A percentile compares a stretch with the other conserved stretches of the same genome.
phyloP scores from a whole-genome alignment of 2,888 invertebrate species.

The Ophion ventricosus region DNA sequence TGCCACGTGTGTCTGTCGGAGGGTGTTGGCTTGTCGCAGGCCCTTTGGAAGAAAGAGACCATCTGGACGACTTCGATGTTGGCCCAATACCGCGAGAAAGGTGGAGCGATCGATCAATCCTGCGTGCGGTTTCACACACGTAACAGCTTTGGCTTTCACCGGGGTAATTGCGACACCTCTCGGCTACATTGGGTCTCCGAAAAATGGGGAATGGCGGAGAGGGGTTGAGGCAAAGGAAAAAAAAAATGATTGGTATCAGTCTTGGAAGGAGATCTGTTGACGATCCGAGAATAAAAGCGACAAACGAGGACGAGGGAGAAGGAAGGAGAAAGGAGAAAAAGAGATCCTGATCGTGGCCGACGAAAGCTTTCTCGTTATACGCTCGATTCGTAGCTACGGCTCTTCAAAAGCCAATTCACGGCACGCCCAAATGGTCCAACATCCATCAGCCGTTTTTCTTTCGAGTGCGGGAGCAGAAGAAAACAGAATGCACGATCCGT shows the following conservation, averaged over 20 bases:
- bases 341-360: conserved; percentile 24
- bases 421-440: conserved; percentile 40
- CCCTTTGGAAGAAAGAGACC: not conserved
- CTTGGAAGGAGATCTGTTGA: conserved; percentile 71
- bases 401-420: conserved; percentile 65
- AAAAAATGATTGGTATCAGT: conserved; percentile 67
- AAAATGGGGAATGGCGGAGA: conserved; percentile 24
- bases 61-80: conserved; percentile 48
- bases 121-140: conserved; percentile 29
- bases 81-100: conserved; percentile 27
- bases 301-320: not conserved
- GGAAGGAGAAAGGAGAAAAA: not conserved
- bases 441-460: conserved; percentile 54
- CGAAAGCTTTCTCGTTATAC: conserved; percentile 20
- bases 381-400: conserved; percentile 12
- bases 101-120: conserved; percentile 72
- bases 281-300: conserved; percentile 63
- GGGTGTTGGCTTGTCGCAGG: not conserved
- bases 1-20: not conserved
- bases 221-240: conserved; percentile 15
- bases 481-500: conserved; percentile 39
- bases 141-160: conserved; percentile 40
- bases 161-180: conserved; percentile 62
- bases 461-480: conserved; percentile 15
- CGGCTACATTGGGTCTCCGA: conserved; percentile 20